Base-by-base conservation (phyloP, 2,888 invertebrate genomes). In the Exocentrus adspersus region DNA sequence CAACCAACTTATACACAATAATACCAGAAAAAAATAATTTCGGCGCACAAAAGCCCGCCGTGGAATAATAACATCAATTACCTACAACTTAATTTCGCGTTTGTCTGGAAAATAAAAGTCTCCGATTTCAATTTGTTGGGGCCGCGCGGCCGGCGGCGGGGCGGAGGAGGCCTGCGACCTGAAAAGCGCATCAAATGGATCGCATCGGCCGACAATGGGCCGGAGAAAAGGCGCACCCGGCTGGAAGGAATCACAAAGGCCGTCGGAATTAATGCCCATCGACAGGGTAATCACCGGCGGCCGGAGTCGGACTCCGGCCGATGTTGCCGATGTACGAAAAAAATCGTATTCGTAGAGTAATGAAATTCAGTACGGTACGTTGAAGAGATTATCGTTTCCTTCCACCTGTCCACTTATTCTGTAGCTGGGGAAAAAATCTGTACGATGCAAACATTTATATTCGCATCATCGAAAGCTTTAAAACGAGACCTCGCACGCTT, bases 221-320 rank as follows among this genome's bases (percentile, higher is more conserved):
- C n/a, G 62, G 60, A 68, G 69, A 74, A 74, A 68, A 68, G 70
- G 73, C 64, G 68, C 78, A 75, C 62, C 67, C 72, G 69, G 62
- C 65, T 72, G 76, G 71, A 76, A 75, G 73, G 62, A 62, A 68
- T 67, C 70, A 75, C 73, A 76, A 77, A 76, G 72, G 74, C 68
- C 62, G 57, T 59, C 65, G 69, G 72, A 73, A 72, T 74, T 79
- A 77, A 79, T 78, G 67, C 70, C 72, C 77, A 75, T 75, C 75
- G 79, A 78, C 79, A 77, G 78, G 66, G 72, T 79, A 79, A 79
- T 79, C 75, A 75, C 68, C 60, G 67, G n/a, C n/a, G 67, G 51
- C 54, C 65, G 60, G 65, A 63, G 60, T 48, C 54, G 62, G 62
- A 52, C 67, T 51, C 46, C 48, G 12, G 41, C 41, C 53, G 2